These are phyloP conservation scores for Trachelus tabidus DNA, from an alignment of 2,888 invertebrate genomes.

Conservation along the genomic window DNA sequence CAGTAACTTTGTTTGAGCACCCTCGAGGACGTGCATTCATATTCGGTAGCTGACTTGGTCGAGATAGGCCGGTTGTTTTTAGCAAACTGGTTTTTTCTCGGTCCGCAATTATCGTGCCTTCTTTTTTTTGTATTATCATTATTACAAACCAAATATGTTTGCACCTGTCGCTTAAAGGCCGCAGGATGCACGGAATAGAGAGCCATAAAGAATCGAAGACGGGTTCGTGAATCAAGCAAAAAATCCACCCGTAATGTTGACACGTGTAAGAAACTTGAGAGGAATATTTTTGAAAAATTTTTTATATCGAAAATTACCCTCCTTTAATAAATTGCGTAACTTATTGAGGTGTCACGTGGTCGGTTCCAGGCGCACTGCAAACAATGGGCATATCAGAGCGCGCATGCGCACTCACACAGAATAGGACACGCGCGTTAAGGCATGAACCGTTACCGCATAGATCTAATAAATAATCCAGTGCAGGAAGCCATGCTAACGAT, in stretches of 20 bases:
- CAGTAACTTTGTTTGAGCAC: neutral
- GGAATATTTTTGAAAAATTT: neutral
- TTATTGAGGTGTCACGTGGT: neutral
- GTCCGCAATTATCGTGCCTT: constrained; percentile 47
- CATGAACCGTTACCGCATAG: constrained; percentile 49
- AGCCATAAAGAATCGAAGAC: neutral
- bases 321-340: neutral
- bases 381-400: constrained; percentile 2
- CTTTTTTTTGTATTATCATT: constrained; percentile 7
- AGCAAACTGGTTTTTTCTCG: constrained; percentile 59
- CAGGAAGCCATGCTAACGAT: constrained; percentile 42
- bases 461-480: constrained; percentile 51
- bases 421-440: constrained; percentile 29
- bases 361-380: constrained; percentile 19
- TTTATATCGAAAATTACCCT: neutral
- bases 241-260: too few relatives aligned
- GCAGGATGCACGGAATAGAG: constrained; percentile 15
- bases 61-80: constrained; percentile 57
- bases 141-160: constrained; percentile 41
- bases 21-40: constrained; percentile 23
- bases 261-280: neutral
- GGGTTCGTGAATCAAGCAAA: too few relatives aligned
- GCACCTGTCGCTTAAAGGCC: constrained; percentile 51
- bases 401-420: constrained; percentile 19
- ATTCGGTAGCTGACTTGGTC: constrained; percentile 53